Conservation (phyloP, 2,888 invertebrate genomes). For the Pyrrhosoma nymphula region DNA sequence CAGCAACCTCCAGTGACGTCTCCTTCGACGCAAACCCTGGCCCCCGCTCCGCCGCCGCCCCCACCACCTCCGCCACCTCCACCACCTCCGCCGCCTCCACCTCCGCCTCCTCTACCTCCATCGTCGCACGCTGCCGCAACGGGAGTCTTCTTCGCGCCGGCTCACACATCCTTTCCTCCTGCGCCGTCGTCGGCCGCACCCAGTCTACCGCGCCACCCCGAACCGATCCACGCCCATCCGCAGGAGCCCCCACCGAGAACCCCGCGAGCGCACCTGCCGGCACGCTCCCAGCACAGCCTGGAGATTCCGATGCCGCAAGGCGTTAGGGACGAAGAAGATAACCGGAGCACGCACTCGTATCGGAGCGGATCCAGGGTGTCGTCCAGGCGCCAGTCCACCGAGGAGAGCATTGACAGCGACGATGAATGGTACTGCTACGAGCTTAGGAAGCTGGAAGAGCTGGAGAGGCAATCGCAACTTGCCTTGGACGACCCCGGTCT, state of each 20-base stretch:
- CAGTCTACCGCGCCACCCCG: background rate
- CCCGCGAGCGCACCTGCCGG: background rate
- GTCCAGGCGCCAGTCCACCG: constrained; percentile 93
- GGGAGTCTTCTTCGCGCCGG: background rate
- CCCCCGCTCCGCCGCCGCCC: constrained; percentile 17
- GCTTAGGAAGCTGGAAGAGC: constrained; percentile 90
- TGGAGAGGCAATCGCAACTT: constrained; percentile 85
- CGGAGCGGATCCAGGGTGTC: constrained; percentile 92
- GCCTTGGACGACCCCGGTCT: constrained; percentile 80
- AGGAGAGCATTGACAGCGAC: constrained; percentile 95
- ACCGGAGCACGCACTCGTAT: constrained; percentile 92
- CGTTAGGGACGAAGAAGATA: constrained; percentile 86
- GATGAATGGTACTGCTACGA: constrained; percentile 97
- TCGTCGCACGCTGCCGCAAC: background rate
- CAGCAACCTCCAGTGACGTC: constrained; percentile 2
- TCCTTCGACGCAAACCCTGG: background rate
- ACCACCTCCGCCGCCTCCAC: constrained; percentile 28
- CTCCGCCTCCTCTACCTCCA: constrained; percentile 6
- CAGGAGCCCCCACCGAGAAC: background rate
- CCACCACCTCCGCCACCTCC: constrained; percentile 36
- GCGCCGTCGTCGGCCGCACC: constrained; percentile 45
- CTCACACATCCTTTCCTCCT: background rate
- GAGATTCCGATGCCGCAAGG: constrained; percentile 86
- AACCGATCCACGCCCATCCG: constrained; percentile 42
- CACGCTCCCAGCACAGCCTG: constrained; percentile 83